A percentile compares a stretch with the other conserved stretches of the same genome.
Evolutionary conservation across 2,888 invertebrate species (phyloP).

Genomic region (Corbicula japonica): DNA sequence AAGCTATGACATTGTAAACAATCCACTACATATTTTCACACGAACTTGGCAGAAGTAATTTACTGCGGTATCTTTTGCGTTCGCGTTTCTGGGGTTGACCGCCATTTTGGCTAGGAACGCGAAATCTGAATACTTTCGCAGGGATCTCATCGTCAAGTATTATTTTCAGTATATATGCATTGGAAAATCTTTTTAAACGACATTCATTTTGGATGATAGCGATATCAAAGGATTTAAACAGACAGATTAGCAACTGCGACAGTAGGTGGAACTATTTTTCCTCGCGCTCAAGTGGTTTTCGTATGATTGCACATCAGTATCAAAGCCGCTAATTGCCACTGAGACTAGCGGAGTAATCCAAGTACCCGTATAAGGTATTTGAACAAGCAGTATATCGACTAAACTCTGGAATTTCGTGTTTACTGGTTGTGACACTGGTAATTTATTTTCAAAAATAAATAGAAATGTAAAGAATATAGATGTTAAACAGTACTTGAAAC

Average conservation of each 20-base stretch:
- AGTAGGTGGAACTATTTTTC: conserved; percentile 61
- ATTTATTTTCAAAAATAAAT: conserved; percentile 56
- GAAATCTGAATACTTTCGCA: conserved; percentile 36
- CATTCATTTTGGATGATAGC: conserved; percentile 58
- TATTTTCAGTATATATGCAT: conserved; percentile 47
- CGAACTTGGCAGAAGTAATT: conserved; percentile 55
- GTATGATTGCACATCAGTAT: conserved; percentile 64
- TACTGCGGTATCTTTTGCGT: conserved; percentile 53
- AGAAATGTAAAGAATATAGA: conserved; percentile 32
- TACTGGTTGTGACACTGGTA: conserved; percentile 51
- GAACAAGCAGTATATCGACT: conserved; percentile 58
- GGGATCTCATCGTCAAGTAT: conserved; percentile 45
- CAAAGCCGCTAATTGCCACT: conserved; percentile 64
- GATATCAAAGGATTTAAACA: conserved; percentile 64
- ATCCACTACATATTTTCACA: conserved; percentile 66
- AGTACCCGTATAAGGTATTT: conserved; percentile 59
- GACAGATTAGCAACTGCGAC: conserved; percentile 53
- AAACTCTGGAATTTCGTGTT: conserved; percentile 55
- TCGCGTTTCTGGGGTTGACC: conserved; percentile 60
- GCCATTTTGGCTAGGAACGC: conserved; percentile 67
- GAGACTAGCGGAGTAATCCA: conserved; percentile 62
- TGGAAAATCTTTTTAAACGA: conserved; percentile 55
- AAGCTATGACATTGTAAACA: conserved; percentile 49
- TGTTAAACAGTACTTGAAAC: conserved; percentile 41
- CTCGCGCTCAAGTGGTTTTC: conserved; percentile 53